Percentiles rank a stretch among this genome's conserved stretches.
These are phyloP conservation scores for Urocynchramus pylzowi DNA, from an alignment of 2,113 vertebrate species.

Conservation along the genomic window DNA sequence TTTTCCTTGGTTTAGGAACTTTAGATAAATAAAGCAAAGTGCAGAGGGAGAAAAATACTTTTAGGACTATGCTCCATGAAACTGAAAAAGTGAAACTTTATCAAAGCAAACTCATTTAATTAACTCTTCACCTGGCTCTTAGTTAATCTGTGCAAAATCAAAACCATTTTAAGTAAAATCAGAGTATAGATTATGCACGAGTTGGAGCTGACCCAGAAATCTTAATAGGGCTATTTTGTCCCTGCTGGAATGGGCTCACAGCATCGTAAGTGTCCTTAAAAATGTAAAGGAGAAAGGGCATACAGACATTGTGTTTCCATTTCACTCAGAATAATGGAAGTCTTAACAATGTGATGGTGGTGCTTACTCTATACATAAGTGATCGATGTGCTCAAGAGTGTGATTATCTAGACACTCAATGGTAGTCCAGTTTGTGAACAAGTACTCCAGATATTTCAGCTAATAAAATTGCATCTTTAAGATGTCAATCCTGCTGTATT, in stretches of 20 bases:
- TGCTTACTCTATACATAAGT: not conserved
- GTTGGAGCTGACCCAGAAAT: not conserved
- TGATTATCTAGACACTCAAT: not conserved
- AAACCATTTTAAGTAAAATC: not conserved
- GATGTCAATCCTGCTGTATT: not conserved
- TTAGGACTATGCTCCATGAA: not conserved
- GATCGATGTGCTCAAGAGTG: not conserved
- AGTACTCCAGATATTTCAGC: not conserved
- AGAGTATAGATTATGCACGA: not conserved
- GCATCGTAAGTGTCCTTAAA: not conserved
- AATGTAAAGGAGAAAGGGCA: not conserved
- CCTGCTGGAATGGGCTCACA: not conserved
- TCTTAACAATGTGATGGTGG: not conserved
- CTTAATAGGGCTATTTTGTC: not conserved
- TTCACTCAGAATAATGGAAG: not conserved
- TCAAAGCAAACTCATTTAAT: not conserved
- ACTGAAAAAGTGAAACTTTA: not conserved
- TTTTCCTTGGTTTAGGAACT: not conserved
- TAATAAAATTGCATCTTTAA: not conserved
- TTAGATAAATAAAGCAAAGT: not conserved
- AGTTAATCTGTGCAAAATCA: not conserved
- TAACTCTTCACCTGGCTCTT: not conserved
- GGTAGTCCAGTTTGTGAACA: not conserved
- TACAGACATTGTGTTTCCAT: not conserved
- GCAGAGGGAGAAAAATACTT: not conserved